Evolutionary conservation across 2,797 vertebrate genomes (phyloP).

Genomic region (Apodemus agrarius): DNA sequence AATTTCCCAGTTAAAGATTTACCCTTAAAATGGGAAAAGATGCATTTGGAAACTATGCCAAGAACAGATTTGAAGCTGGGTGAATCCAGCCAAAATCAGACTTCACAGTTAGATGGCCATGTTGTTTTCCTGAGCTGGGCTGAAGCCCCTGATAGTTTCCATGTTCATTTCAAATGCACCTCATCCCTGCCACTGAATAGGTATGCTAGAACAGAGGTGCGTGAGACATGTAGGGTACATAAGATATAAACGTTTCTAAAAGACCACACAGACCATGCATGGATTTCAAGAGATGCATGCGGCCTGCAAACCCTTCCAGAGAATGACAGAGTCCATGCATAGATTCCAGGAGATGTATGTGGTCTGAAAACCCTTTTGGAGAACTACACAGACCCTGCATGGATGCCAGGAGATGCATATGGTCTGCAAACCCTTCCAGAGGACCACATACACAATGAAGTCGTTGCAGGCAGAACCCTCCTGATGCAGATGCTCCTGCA

Average conservation of each 20-base stretch:
- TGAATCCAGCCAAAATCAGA: neutral
- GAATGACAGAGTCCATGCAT: too few relatives aligned
- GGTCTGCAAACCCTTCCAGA: neutral
- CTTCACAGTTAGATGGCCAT: accelerated
- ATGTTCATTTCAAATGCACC: neutral
- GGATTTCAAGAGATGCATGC: too few relatives aligned
- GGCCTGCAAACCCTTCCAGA: neutral
- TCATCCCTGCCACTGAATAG: neutral
- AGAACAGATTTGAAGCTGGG: neutral
- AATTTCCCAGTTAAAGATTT: neutral
- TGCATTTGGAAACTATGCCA: neutral
- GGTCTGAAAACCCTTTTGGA: neutral
- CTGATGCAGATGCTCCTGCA: neutral
- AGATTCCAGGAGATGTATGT: too few relatives aligned
- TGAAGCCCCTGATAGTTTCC: accelerated
- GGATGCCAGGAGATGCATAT: neutral
- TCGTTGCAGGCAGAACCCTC: neutral
- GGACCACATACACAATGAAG: neutral
- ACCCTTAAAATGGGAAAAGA: neutral
- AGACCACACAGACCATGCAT: too few relatives aligned
- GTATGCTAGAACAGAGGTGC: neutral
- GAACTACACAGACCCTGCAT: too few relatives aligned
- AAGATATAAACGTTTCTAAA: neutral
- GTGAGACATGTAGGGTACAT: accelerated
- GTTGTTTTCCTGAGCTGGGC: neutral